Evolutionary conservation across 2,113 vertebrate species (phyloP).

Genomic region (Crocuta crocuta): DNA sequence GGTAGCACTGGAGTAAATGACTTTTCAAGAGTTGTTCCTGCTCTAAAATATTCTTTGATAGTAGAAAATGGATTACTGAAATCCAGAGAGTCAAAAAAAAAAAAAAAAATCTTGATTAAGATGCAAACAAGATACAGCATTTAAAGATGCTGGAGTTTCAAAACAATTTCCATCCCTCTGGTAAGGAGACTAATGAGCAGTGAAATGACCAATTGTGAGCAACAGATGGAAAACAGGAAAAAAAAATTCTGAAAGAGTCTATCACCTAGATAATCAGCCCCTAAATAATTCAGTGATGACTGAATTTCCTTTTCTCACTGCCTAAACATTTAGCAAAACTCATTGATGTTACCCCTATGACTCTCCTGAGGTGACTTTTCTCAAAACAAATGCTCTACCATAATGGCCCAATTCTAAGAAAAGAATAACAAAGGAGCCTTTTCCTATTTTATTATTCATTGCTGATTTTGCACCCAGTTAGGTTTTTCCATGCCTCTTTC

Average conservation of each 20-base stretch:
- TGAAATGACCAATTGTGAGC: conserved; percentile 69
- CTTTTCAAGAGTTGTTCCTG: conserved; percentile 27
- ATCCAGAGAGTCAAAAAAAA: background rate
- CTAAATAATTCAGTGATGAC: conserved; percentile 4
- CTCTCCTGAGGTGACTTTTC: background rate
- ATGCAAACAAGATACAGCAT: conserved; percentile 46
- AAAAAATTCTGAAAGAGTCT: conserved; percentile 24
- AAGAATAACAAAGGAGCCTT: background rate
- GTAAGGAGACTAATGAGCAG: conserved; percentile 66
- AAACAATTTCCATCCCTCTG: conserved; percentile 49
- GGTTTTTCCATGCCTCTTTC: background rate
- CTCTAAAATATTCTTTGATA: conserved; percentile 25
- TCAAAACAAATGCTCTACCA: conserved; percentile 16
- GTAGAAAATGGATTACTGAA: conserved; percentile 19
- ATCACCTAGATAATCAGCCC: conserved; percentile 45
- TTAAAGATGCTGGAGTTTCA: conserved; percentile 2
- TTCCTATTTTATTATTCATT: background rate
- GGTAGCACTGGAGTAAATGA: background rate
- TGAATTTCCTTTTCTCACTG: conserved; percentile 13
- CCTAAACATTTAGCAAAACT: conserved; percentile 53
- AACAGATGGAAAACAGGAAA: conserved; percentile 65
- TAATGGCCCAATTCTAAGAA: background rate
- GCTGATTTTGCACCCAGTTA: background rate
- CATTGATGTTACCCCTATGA: background rate
- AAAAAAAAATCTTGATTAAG: conserved; percentile 38